phyloP scores from a whole-genome alignment of 1,140 invertebrate genomes.

The Diploscapter pachys region DNA sequence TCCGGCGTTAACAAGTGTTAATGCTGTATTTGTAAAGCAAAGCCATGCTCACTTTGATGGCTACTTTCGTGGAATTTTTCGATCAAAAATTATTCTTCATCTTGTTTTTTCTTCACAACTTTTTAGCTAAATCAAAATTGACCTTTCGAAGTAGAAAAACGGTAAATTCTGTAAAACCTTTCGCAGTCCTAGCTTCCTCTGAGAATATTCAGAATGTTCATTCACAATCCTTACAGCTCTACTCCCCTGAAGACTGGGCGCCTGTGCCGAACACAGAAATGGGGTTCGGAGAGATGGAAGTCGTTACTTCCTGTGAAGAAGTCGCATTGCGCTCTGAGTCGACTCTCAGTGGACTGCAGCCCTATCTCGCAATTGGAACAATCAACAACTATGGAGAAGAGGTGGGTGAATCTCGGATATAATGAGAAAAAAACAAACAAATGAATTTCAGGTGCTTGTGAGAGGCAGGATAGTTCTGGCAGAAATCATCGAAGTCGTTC shows the following conservation, averaged over 20 bases:
- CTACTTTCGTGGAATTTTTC: no score
- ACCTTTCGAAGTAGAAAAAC: no score
- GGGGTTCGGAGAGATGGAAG: slow-evolving; percentile 68
- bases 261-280: slow-evolving; percentile 47
- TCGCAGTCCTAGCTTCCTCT: no score
- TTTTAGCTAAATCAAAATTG: no score
- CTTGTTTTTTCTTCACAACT: no score
- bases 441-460: slow-evolving; percentile 38
- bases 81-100: no score
- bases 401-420: slow-evolving; percentile 62
- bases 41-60: no score
- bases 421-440: slow-evolving; percentile 42
- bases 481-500: slow-evolving; percentile 97
- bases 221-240: slow-evolving; percentile 40
- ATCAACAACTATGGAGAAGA: slow-evolving; percentile 99
- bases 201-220: no score
- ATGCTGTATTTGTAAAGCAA: no score
- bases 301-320: slow-evolving; percentile 89
- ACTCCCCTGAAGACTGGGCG: slow-evolving; percentile 59
- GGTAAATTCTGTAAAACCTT: no score
- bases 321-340: slow-evolving; percentile 89
- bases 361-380: slow-evolving; percentile 90
- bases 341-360: slow-evolving; percentile 85
- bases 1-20: no score
- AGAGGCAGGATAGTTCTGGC: slow-evolving; percentile 70